Base-by-base conservation (phyloP, 1,140 invertebrate species). In the Orchesella cincta region DNA sequence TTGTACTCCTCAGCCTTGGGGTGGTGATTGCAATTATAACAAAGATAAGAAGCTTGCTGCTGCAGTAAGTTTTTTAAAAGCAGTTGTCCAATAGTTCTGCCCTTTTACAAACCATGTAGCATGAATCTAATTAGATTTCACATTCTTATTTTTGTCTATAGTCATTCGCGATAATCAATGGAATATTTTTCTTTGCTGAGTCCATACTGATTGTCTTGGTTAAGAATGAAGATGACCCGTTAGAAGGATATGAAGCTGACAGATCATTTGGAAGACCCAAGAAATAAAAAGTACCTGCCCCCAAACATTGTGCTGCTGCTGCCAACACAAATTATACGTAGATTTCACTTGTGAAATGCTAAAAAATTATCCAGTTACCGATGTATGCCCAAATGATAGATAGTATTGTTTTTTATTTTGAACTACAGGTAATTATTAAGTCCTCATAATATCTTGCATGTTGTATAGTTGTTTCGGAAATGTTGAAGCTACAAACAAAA, bases 151-250 rank as follows among this genome's bases (percentile, higher is more conserved):
- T 33, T 67, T 31, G 8, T 67, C 8, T 67, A 67, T n/a, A 67
- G 62, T 31, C 26, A 5, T 67, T 67, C 33, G 62, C 62, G 8
- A 67, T 67, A 5, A 67, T 67, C 62, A 67, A 67, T 29, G 62
- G 62, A 67, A 67, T 67, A 67, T 67, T 67, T 31, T 67, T 8
- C 33, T 29, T 67, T 3, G 62, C 62, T 23, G 26, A 5, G 1
- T 29, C 62, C 2, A 29, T 33, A 18, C 31, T 67, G 14, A 33
- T 67, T 5, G 29, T 29, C 8, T 31, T 67, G 8, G 62, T 67
- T 2, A 67, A 67, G n/a, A 8, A 67, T 2, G 62, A 67, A n/a
- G 62, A 67, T 23, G 62, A 67, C 12, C 26, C 29, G 2, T 14
- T 31, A 31, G 62, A 29, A 31, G 2, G 12, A 12, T 31, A 31